phyloP scores from a whole-genome alignment of 2,113 vertebrate genomes.

The Cricetomys ansorgei region DNA sequence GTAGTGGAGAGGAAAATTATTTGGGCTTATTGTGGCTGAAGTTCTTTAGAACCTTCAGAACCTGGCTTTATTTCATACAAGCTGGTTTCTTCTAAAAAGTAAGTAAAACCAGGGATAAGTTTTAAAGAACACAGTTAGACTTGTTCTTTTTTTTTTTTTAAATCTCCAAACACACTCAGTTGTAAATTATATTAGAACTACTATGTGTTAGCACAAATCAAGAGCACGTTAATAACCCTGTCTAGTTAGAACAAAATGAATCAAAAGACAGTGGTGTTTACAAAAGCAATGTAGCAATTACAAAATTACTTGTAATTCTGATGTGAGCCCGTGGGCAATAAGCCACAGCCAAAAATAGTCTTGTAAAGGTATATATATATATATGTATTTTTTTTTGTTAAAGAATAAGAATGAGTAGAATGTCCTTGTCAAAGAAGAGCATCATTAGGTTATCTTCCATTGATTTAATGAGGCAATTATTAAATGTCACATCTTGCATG shows the following conservation, averaged over 20 bases:
- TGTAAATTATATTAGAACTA: slow-evolving; percentile 15
- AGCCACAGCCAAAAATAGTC: neutral
- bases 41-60: neutral
- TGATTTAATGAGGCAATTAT: neutral
- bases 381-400: no score
- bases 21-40: neutral
- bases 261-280: slow-evolving; percentile 47
- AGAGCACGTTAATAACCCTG: neutral
- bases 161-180: neutral
- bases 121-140: slow-evolving; percentile 25
- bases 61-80: neutral
- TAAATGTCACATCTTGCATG: neutral
- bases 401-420: neutral
- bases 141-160: neutral
- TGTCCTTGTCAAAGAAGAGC: neutral
- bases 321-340: neutral
- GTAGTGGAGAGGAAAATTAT: neutral
- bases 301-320: slow-evolving; percentile 52
- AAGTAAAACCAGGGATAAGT: slow-evolving; percentile 14
- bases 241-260: slow-evolving; percentile 50
- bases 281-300: slow-evolving; percentile 27
- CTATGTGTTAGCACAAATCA: slow-evolving; percentile 35
- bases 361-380: no score
- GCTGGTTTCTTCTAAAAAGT: neutral
- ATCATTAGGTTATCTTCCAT: neutral